These are phyloP conservation scores for Falco peregrinus DNA, from an alignment of 2,797 vertebrate genomes.

Conservation along the genomic window DNA sequence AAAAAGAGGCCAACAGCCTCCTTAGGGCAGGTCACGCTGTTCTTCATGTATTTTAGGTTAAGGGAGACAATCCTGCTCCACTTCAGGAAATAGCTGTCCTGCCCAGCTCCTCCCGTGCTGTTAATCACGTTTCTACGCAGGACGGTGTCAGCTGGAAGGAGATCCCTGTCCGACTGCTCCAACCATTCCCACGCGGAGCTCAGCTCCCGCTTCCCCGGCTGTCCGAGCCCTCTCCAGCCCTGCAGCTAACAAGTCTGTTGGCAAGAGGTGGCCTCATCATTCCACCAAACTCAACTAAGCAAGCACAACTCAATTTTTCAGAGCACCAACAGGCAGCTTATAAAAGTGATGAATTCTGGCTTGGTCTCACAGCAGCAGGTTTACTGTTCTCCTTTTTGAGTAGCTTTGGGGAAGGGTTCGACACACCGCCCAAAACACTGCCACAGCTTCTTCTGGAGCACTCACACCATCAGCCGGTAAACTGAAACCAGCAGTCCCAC, in stretches of 20 bases:
- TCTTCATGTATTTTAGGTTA: neutral
- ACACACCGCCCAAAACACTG: accelerated
- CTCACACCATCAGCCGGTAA: neutral
- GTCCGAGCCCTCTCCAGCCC: neutral
- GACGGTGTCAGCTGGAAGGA: neutral
- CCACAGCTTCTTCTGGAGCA: neutral
- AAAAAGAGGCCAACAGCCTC: constrained; percentile 27
- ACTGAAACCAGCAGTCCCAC: neutral
- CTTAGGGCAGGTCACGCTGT: constrained; percentile 5
- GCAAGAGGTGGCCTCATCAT: neutral
- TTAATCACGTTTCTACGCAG: neutral
- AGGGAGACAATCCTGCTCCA: neutral
- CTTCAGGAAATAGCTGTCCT: neutral
- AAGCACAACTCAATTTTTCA: neutral
- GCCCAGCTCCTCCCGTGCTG: neutral
- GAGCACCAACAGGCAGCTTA: neutral
- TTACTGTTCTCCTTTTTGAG: neutral
- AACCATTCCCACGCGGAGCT: accelerated
- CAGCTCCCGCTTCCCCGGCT: neutral
- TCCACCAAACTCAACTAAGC: neutral
- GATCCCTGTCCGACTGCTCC: neutral
- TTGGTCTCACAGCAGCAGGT: neutral
- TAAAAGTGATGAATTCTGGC: neutral
- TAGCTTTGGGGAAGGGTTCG: neutral
- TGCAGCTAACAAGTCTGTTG: neutral